Percentiles rank a stretch among this genome's conserved stretches.
Evolutionary conservation across 2,113 vertebrate species (phyloP).

Genomic region (Syrmaticus mikado): DNA sequence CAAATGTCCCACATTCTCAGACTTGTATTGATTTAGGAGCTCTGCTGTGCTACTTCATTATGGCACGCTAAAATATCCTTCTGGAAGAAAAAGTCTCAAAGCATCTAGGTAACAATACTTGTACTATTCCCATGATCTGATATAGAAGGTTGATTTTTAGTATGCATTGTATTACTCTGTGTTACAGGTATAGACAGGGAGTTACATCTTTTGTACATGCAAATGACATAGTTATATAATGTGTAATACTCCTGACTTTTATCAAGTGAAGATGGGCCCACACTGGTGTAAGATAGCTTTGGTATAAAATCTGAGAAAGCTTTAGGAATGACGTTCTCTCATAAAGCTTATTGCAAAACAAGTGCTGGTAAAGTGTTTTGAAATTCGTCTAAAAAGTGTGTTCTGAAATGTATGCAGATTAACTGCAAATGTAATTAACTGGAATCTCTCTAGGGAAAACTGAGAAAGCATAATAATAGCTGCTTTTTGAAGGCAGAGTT

Average conservation of each 20-base stretch:
- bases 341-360: background rate
- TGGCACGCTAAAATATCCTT: background rate
- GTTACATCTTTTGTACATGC: background rate
- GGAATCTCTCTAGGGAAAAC: background rate
- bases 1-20: background rate
- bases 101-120: background rate
- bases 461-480: background rate
- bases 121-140: background rate
- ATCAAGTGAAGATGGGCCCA: background rate
- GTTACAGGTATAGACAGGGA: background rate
- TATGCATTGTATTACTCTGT: background rate
- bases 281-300: background rate
- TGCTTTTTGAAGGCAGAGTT: background rate
- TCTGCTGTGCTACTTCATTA: background rate
- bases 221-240: background rate
- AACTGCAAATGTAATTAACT: background rate
- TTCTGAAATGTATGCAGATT: background rate
- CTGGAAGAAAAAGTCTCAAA: background rate
- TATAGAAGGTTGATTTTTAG: background rate
- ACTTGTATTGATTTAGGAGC: background rate
- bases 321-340: background rate
- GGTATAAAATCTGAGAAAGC: background rate
- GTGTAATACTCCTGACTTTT: background rate
- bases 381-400: background rate
- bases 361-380: background rate